phyloP scores from a whole-genome alignment of 2,113 vertebrate species.

The Myrmophylax atrothorax region DNA sequence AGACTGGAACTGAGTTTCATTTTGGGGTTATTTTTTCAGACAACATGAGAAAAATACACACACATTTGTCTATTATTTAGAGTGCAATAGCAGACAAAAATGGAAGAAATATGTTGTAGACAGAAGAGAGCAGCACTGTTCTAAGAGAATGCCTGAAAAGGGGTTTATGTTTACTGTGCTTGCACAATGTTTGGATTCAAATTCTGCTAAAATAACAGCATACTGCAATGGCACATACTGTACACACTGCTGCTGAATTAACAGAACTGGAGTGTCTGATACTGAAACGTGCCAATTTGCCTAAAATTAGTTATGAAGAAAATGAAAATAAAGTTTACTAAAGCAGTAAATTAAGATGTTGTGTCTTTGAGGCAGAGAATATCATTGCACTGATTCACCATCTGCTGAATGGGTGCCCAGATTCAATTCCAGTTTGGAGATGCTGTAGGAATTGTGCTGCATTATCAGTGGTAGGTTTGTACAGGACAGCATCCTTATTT shows the following conservation, averaged over 20 bases:
- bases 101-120: not conserved
- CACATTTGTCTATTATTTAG: not conserved
- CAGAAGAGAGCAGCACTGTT: not conserved
- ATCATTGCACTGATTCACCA: not conserved
- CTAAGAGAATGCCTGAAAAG: not conserved
- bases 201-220: not conserved
- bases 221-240: not conserved
- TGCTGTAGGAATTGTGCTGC: not conserved
- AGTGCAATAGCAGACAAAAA: not conserved
- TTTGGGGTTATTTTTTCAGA: not conserved
- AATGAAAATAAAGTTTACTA: not conserved
- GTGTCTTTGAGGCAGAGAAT: not conserved
- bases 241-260: not conserved
- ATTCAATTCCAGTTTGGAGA: not conserved
- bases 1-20: not conserved
- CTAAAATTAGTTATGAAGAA: not conserved
- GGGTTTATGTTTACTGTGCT: not conserved
- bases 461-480: not conserved
- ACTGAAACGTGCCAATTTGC: not conserved
- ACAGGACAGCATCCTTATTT: not conserved
- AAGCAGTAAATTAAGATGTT: not conserved
- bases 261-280: not conserved
- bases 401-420: not conserved
- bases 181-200: not conserved
- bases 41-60: accelerated